Evolutionary conservation across 1,140 invertebrate genomes (phyloP), one percentile per base, ranked within the genome.

Genomic region (Luehdorfia chinensis): DNA sequence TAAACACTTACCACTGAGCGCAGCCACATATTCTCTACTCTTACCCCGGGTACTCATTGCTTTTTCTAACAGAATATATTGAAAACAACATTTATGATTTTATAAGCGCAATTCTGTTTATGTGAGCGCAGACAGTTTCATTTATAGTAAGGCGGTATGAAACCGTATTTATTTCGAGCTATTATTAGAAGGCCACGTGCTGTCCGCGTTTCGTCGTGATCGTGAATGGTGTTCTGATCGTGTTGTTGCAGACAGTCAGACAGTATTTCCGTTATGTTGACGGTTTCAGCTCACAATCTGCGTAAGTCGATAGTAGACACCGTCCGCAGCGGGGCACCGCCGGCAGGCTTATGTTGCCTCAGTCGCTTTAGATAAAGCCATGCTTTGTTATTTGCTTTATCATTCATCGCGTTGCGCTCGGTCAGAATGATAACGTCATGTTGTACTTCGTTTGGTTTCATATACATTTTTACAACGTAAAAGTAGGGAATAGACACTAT

Each of bases 21-120:
- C 80, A 32, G 75, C 66, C 43, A 70, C 70, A 66, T 84, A 84
- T 72, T 84, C 80, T 46, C 77, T 81, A 74, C 77, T 81, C 49
- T 80, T 81, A 62, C 65, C 68, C 51, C 64, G 68, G 71, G 65
- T 72, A 54, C 55, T 69, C 75, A 81, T 84, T 67, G 63, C 61
- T 69, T 59, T 36, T 64, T 54, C 66, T 59, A 58, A 50, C 61
- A 54, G 51, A 56, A 54, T 59, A 51, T 64, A 55, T 74, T 63
- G 52, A 56, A 63, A 72, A 55, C 73, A 77, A 75, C 76, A 84
- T 84, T 78, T 80, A 80, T 78, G 39, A 34, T 55, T 69, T 44
- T 64, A 50, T 55, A 52, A 60, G 46, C 47, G 57, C 44, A 31
- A 39, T 50, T 50, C 30, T 50, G 56, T 59, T 52, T 66, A 73